These are phyloP conservation scores for Entomobrya multifasciata DNA, from an alignment of 2,888 invertebrate genomes.

Conservation along the genomic window DNA sequence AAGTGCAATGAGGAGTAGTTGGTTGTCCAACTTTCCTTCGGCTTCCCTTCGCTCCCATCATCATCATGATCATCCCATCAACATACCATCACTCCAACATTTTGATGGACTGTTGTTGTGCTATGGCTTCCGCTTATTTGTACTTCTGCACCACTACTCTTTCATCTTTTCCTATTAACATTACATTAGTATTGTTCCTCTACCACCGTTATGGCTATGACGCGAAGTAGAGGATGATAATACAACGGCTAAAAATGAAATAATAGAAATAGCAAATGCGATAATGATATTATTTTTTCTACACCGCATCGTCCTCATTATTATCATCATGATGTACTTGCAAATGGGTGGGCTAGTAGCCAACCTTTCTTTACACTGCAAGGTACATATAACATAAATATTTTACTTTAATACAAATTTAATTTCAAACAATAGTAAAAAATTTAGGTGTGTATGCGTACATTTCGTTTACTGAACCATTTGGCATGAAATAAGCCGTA, in stretches of 20 bases:
- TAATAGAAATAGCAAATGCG: conserved; percentile 7
- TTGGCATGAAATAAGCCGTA: background rate
- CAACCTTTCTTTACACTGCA: conserved; percentile 1
- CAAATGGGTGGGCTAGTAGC: conserved; percentile 40
- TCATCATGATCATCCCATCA: conserved; percentile 45
- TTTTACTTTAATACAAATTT: background rate
- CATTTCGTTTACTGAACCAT: background rate
- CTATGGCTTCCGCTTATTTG: conserved; percentile 53
- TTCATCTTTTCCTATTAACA: background rate
- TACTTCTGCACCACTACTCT: conserved; percentile 20
- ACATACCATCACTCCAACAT: conserved; percentile 44
- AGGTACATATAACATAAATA: background rate
- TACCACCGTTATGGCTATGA: background rate
- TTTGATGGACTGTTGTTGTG: conserved; percentile 44
- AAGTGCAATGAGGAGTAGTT: background rate
- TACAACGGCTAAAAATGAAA: no score
- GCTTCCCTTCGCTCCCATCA: conserved; percentile 44
- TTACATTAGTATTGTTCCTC: conserved; percentile 16
- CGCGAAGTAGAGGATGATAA: background rate
- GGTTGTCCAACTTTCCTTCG: conserved; percentile 35
- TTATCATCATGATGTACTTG: conserved; percentile 12
- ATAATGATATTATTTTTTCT: conserved; percentile 31
- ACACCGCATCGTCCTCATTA: background rate
- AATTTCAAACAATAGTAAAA: conserved; percentile 29
- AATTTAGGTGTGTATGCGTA: background rate